Evolutionary conservation across 1,140 invertebrate genomes (phyloP), one percentile per base, ranked within the genome.

Genomic region (Cecropterus lyciades): DNA sequence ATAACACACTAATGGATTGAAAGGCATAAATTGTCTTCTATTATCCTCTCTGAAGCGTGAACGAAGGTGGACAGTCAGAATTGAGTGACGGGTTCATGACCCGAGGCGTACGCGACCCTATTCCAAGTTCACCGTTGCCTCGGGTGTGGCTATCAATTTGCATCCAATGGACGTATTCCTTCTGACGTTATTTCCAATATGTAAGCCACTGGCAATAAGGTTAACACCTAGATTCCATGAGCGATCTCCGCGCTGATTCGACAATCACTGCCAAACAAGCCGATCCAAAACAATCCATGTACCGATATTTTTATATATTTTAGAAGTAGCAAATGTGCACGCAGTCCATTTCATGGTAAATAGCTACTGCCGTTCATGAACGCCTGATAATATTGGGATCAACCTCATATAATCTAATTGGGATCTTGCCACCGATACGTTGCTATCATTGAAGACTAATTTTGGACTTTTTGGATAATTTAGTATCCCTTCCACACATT

Each of bases 141-240:
- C 63, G 72, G 75, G 75, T 74, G 75, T 73, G 72, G 62, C 65
- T 69, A 59, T 73, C 69, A 80, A 84, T 85, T 83, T 83, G 75
- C 80, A 84, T 80, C 72, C 73, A 84, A 84, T 85, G 70, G 67
- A 75, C 55, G 64, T 70, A 67, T 59, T 63, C 57, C 51, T 64
- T 73, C 56, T 53, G 20, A 56, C 55, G 20, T 49, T 55, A 52
- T 43, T 65, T 65, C 20, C 14, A 43, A 65, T 52, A 55, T 53
- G n/a, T 59, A 8, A 68, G 46, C 24, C 20, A 59, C 20, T 17
- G 13, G 30, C 15, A 63, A 63, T 63, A 68, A 62, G 43, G 59
- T 68, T 68, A 63, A 49, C 27, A 57, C 27, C 42, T 24, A 62
- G 40, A 68, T 68, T 48, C 43, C 66, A 55, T 14, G 24, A 30